A percentile compares a stretch with the other conserved stretches of the same genome.
Conservation (phyloP, 1,140 invertebrate genomes). For the Bombus huntii region DNA sequence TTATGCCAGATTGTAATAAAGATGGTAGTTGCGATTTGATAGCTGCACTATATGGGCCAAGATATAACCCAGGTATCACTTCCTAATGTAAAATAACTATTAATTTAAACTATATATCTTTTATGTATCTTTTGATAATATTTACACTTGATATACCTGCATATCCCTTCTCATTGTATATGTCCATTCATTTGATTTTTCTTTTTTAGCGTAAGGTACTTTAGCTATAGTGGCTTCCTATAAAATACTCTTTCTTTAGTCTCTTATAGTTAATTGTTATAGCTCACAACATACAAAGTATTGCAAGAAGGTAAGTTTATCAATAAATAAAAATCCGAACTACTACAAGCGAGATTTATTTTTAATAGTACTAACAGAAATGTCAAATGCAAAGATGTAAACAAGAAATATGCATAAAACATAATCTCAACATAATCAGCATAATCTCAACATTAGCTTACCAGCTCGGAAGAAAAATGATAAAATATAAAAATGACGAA, state of each 20-base stretch:
- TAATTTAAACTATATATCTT: constrained; percentile 40
- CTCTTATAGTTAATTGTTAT: background rate
- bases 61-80: constrained; percentile 87
- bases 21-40: constrained; percentile 82
- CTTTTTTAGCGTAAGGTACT: no score
- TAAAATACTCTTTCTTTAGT: constrained; percentile 16
- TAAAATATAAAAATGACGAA: background rate
- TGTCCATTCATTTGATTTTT: constrained; percentile 81
- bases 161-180: constrained; percentile 87
- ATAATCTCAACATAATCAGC: background rate
- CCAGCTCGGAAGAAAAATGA: no score
- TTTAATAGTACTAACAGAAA: background rate
- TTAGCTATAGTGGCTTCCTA: constrained; percentile 62
- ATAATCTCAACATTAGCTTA: background rate
- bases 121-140: background rate
- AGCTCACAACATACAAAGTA: no score
- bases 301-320: background rate
- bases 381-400: background rate
- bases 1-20: constrained; percentile 85
- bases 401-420: background rate
- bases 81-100: constrained; percentile 78
- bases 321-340: background rate
- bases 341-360: background rate
- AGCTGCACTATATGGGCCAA: constrained; percentile 87
- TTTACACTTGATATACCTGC: constrained; percentile 80